These are phyloP conservation scores for Horisme vitalbata DNA, from an alignment of 2,888 invertebrate species.

Conservation along the genomic window DNA sequence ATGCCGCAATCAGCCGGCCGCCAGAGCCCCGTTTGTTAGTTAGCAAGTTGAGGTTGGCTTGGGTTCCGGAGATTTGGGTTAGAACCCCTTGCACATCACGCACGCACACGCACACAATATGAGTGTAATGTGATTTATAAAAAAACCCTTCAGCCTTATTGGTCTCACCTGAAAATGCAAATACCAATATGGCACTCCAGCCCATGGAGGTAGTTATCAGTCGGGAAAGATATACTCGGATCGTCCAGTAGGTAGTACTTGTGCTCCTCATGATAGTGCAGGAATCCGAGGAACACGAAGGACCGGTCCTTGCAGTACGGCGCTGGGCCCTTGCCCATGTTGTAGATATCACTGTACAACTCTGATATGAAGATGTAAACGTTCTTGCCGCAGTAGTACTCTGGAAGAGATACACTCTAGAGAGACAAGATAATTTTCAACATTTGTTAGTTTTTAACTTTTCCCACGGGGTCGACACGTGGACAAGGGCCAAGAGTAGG, in stretches of 20 bases:
- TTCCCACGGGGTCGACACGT: too few species aligned
- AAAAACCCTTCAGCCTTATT: too few species aligned
- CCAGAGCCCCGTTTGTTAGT: too few species aligned
- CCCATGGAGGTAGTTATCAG: constrained; percentile 71
- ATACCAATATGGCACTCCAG: constrained; percentile 69
- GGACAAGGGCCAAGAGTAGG: too few species aligned
- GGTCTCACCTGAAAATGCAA: constrained; percentile 66
- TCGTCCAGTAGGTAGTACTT: constrained; percentile 73
- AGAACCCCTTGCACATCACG: too few species aligned
- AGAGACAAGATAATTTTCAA: too few species aligned
- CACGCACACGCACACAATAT: too few species aligned
- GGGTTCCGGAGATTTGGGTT: too few species aligned
- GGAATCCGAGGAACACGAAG: constrained; percentile 70
- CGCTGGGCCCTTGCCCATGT: constrained; percentile 64
- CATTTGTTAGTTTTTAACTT: too few species aligned
- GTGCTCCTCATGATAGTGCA: constrained; percentile 68
- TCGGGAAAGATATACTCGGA: constrained; percentile 68
- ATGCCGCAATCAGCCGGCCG: too few species aligned
- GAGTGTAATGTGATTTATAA: too few species aligned
- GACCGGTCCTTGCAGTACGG: constrained; percentile 72
- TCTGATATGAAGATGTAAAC: constrained; percentile 73
- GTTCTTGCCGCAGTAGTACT: constrained; percentile 75
- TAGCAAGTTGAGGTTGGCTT: too few species aligned
- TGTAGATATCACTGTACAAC: constrained; percentile 72
- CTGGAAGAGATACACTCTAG: constrained; percentile 54